Base-by-base conservation (phyloP, 2,888 invertebrate species). In the Cryptops parisi region DNA sequence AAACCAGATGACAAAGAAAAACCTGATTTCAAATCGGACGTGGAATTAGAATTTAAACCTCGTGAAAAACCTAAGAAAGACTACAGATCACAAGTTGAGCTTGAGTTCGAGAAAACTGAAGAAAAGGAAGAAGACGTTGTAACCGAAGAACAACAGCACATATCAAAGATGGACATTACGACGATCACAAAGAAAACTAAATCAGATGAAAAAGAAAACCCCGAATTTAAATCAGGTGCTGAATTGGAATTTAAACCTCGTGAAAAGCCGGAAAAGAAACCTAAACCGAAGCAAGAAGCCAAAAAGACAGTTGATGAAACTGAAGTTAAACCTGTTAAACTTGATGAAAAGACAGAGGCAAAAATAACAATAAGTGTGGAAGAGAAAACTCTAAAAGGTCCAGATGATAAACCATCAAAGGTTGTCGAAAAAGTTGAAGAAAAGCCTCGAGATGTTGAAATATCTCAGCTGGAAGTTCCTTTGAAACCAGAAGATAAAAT, bases 131-230 rank as follows among this genome's bases (percentile, higher is more conserved):
- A 33, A n/a, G 24, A 26, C 3, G 47, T n/a, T 3, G 26, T 15
- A 9, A 26, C 12, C 23, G 24, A 47, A 24, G n/a, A 47, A 6
- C 25, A 2, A 26, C 12, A 23, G 2, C 12, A 12, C 22, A n/a
- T 23, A n/a, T n/a, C 52, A 43, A 46, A 47, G 47, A 55, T 26
- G 43, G 12, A 45, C 48, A n/a, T 40, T 48, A 17, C 22, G n/a
- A n/a, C n/a, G n/a, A n/a, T n/a, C n/a, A n/a, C 49, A 41, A 52
- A 52, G 52, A 52, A 55, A 40, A 39, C 23, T 40, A 56, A 47
- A 47, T 25, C 12, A 47, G 21, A 25, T 24, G 33, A 24, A n/a
- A 23, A 49, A 46, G 53, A 53, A 33, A 24, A 2, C n/a, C n/a
- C n/a, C n/a, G n/a, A n/a, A n/a, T n/a, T n/a, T n/a, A n/a, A n/a